A percentile compares a stretch with the other conserved stretches of the same genome.
These are phyloP conservation scores for Notocelia uddmanniana DNA, from an alignment of 2,888 invertebrate genomes.

Conservation along the genomic window DNA sequence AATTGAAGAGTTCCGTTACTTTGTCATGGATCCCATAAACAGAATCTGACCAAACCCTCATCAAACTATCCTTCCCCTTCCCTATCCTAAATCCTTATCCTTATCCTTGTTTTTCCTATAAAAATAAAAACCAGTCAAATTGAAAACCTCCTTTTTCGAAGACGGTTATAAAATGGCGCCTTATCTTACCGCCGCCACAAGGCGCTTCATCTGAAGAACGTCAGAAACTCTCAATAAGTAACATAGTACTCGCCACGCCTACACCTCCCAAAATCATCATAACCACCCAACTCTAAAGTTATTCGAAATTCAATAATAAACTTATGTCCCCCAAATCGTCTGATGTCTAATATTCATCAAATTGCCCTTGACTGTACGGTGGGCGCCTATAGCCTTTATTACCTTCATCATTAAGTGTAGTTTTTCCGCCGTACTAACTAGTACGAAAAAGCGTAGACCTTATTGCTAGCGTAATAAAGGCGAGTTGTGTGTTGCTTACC, in stretches of 20 bases:
- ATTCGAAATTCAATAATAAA: slow-evolving; percentile 32
- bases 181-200: too few relatives aligned
- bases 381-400: neutral
- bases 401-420: neutral
- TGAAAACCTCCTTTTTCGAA: too few relatives aligned
- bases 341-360: slow-evolving; percentile 42
- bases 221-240: too few relatives aligned
- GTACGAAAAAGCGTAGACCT: neutral
- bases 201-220: too few relatives aligned
- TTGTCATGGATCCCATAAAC: too few relatives aligned
- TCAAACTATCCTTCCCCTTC: too few relatives aligned
- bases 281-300: slow-evolving; percentile 14
- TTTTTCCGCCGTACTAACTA: neutral
- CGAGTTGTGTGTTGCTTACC: neutral
- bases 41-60: too few relatives aligned
- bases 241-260: neutral
- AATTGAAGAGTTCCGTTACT: too few relatives aligned
- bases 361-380: slow-evolving; percentile 14
- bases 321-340: slow-evolving; percentile 24
- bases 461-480: neutral
- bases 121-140: too few relatives aligned
- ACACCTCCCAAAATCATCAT: slow-evolving; percentile 2
- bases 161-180: too few relatives aligned
- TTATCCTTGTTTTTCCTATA: too few relatives aligned
- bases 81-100: too few relatives aligned